phyloP scores from a whole-genome alignment of 2,797 vertebrate species.

The Danio choprae region DNA sequence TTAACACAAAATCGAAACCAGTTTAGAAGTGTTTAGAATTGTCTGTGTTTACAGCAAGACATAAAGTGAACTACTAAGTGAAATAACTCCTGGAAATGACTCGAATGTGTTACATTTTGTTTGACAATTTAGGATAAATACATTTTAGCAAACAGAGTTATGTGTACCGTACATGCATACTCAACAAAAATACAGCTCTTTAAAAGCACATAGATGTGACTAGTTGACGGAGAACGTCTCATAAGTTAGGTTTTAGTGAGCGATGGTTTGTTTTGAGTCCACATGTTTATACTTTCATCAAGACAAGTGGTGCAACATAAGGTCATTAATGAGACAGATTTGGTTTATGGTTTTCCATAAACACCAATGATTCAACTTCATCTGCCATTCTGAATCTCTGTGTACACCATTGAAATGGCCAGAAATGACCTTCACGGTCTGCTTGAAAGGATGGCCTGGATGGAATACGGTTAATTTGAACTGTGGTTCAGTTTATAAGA shows the following conservation, averaged over 20 bases:
- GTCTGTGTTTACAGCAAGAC: background rate
- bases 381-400: background rate
- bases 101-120: slow-evolving; percentile 15
- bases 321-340: background rate
- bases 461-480: background rate
- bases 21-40: slow-evolving; percentile 9
- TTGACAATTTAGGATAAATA: slow-evolving; percentile 4
- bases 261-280: slow-evolving; percentile 27
- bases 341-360: slow-evolving; percentile 5
- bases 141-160: background rate
- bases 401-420: background rate
- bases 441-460: background rate
- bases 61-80: background rate
- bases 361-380: slow-evolving; percentile 17
- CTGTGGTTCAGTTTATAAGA: background rate
- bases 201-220: slow-evolving; percentile 9
- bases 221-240: slow-evolving; percentile 2
- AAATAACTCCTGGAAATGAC: background rate
- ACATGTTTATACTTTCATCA: slow-evolving; percentile 30
- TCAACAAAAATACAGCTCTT: background rate
- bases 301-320: background rate
- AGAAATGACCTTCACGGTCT: background rate
- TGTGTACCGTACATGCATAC: background rate
- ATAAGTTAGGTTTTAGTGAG: slow-evolving; percentile 18
- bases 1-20: background rate